Evolutionary conservation across 2,797 vertebrate species (phyloP).

Genomic region (Gouania willdenowi): DNA sequence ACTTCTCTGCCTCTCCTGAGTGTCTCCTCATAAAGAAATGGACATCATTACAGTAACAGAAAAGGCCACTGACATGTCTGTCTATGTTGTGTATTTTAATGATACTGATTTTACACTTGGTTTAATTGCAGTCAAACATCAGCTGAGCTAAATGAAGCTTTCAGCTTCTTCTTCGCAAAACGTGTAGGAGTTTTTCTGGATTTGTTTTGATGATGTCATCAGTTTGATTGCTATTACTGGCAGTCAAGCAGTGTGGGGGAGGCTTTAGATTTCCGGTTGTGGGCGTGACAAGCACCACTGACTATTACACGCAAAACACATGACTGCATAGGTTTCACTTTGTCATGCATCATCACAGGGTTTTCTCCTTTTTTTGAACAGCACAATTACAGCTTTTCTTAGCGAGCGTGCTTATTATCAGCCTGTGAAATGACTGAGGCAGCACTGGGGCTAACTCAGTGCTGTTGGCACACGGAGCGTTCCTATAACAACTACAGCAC

Average conservation of each 20-base stretch:
- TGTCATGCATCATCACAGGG: background rate
- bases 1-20: background rate
- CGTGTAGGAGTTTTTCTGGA: constrained; percentile 10
- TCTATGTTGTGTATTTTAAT: no score
- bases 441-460: no score
- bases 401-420: background rate
- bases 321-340: constrained; percentile 3
- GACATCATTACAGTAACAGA: no score
- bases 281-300: constrained; percentile 25
- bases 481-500: no score
- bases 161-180: background rate
- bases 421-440: no score
- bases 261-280: constrained; percentile 15
- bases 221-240: constrained; percentile 22
- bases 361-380: background rate
- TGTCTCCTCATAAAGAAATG: no score
- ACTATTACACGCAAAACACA: constrained; percentile 19
- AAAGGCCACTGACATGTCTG: no score
- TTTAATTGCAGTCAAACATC: background rate
- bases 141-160: constrained; percentile 13
- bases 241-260: constrained; percentile 24
- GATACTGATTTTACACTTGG: no score
- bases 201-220: constrained; percentile 27
- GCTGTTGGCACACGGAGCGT: no score
- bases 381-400: background rate